Base-by-base conservation (phyloP, 2,113 vertebrate species). In the Oryzias melastigma region DNA sequence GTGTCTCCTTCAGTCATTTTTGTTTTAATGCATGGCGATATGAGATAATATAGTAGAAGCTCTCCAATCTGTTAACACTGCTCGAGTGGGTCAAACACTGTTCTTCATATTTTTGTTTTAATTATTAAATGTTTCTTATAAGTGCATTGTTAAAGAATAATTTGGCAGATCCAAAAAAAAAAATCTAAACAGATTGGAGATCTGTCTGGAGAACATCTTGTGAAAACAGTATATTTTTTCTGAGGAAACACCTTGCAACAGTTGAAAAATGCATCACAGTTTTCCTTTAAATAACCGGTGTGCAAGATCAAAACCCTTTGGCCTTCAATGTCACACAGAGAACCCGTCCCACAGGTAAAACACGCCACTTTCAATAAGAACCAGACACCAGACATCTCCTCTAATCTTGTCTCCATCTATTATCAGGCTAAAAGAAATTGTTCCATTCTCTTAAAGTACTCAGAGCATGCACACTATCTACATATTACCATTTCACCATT, bases 281-380 rank as follows among this genome's bases (percentile, higher is more conserved):
- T 16, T 18, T 18, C 45, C 7, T 46, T 43, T 46, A 1, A 46
- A 18, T 46, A 8, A 18, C 52, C 67, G 67, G 27, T 29, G 27
- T 7, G 27, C 27, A 1, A 29, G 27, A 29, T 29, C 27, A 29
- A 29, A 29, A 27, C 3, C 6, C 3, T 71, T 84, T 84, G 65
- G 73, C 80, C 78, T 84, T 80, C 74, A 68, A 40, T 68, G 79
- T 77, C 71, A 66, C 75, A 77, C 72, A 58, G 60, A 68, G 63
- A 80, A 67, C 71, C 57, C 61, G 62, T 25, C 49, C 19, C 20
- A 75, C 78, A 82, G 72, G 75, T 64, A 40, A 43, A 68, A 71
- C 63, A 27, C 35, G 51, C 55, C 58, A 59, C 63, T 67, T 61
- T 71, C 75, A 77, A 66, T 65, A 68, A 58, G 58, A 79, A 74